Evolutionary conservation across 2,797 vertebrate species (phyloP).

Genomic region (Onychomys torridus): DNA sequence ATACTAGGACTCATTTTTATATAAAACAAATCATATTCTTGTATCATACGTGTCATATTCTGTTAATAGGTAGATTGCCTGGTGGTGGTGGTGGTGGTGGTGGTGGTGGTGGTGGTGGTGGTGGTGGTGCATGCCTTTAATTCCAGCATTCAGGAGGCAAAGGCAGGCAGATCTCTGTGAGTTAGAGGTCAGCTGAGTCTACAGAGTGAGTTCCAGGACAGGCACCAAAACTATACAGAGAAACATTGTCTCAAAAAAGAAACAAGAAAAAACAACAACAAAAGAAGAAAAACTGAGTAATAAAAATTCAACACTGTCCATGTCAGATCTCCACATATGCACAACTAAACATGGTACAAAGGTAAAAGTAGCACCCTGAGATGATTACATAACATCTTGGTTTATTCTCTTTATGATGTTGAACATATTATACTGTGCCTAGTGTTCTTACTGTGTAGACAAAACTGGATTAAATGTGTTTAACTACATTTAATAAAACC

Average conservation of each 20-base stretch:
- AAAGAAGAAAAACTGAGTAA: not conserved
- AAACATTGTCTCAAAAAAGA: too few relatives aligned
- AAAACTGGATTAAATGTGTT: not conserved
- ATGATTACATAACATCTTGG: rapidly evolving
- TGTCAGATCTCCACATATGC: not conserved
- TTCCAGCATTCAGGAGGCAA: too few relatives aligned
- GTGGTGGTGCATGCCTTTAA: too few relatives aligned
- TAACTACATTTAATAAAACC: not conserved
- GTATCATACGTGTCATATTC: not conserved
- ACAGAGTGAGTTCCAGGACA: too few relatives aligned
- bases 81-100: too few relatives aligned
- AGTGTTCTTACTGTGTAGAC: not conserved
- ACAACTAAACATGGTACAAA: not conserved
- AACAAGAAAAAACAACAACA: too few relatives aligned
- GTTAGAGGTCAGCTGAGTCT: too few relatives aligned
- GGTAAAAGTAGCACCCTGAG: not conserved
- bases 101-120: too few relatives aligned
- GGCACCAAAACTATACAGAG: too few relatives aligned
- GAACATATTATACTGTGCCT: rapidly evolving
- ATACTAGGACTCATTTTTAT: not conserved
- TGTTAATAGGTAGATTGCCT: not conserved
- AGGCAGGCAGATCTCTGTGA: too few relatives aligned
- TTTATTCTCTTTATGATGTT: not conserved
- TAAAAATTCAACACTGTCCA: not conserved
- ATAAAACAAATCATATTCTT: not conserved